Conservation (phyloP, 1,140 invertebrate species). For the Cyrtorhinus lividipennis region DNA sequence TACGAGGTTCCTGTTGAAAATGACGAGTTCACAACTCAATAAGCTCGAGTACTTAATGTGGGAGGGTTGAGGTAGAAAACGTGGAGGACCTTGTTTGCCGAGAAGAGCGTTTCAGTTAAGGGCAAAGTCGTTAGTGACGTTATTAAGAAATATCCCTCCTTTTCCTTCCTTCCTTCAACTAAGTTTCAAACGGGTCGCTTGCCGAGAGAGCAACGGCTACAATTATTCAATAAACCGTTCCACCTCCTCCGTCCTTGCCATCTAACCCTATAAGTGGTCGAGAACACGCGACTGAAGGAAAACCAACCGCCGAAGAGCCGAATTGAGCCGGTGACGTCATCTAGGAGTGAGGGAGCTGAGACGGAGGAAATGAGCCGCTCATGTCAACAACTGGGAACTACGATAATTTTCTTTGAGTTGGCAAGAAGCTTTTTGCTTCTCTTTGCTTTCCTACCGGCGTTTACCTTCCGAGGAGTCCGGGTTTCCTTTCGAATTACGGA, state of each 20-base stretch:
- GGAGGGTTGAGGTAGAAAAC: not conserved
- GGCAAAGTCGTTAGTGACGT: not conserved
- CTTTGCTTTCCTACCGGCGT: not conserved
- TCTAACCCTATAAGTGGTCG: not conserved
- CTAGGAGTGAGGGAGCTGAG: not conserved
- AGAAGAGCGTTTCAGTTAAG: not conserved
- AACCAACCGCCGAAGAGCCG: too few relatives aligned
- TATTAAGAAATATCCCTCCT: not conserved
- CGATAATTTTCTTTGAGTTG: slow-evolving; percentile 8
- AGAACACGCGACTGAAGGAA: not conserved
- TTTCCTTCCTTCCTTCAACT: not conserved
- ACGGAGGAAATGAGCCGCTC: slow-evolving; percentile 3
- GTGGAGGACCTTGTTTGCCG: not conserved
- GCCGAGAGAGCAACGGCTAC: too few relatives aligned
- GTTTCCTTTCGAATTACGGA: not conserved
- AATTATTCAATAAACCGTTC: not conserved
- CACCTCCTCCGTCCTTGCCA: too few relatives aligned
- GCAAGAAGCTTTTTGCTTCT: not conserved
- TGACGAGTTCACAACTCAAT: not conserved
- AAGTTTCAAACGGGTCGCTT: too few relatives aligned
- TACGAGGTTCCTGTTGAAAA: not conserved
- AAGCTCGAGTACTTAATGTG: not conserved
- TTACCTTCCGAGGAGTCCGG: not conserved
- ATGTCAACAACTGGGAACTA: slow-evolving; percentile 6
- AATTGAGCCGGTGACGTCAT: not conserved